A percentile compares a stretch with the other conserved stretches of the same genome.
These are phyloP conservation scores for Lepidocyrtoides sp. DNA, from an alignment of 2,888 invertebrate genomes.

Conservation along the genomic window DNA sequence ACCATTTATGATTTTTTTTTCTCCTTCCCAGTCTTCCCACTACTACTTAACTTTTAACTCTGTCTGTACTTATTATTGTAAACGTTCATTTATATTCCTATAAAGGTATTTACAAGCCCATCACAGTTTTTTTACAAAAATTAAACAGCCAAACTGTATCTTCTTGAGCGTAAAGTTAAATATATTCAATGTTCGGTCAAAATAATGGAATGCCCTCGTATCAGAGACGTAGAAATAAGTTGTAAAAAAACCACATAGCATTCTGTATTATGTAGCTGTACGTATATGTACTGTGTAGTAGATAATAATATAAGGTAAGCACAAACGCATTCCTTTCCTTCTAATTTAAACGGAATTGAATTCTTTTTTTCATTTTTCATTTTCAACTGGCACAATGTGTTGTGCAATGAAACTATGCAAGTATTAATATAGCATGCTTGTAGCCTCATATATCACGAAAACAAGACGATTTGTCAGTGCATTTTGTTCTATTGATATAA, in stretches of 20 bases:
- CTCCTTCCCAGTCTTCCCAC: conserved; percentile 57
- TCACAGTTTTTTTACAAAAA: conserved; percentile 8
- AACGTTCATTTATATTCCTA: conserved; percentile 48
- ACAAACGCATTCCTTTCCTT: conserved; percentile 44
- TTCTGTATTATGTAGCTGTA: neutral
- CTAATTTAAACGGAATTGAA: conserved; percentile 45
- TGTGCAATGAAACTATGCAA: neutral
- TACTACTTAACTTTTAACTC: neutral
- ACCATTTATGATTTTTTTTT: conserved; percentile 76
- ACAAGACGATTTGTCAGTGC: neutral
- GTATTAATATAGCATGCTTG: neutral
- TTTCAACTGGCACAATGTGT: neutral
- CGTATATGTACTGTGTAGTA: neutral
- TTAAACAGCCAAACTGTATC: neutral
- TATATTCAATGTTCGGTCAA: neutral
- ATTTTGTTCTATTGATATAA: no score
- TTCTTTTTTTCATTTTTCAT: conserved; percentile 53
- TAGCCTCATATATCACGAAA: conserved; percentile 2
- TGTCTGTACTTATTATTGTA: conserved; percentile 48
- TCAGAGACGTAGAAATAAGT: conserved; percentile 48
- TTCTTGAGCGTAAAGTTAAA: neutral
- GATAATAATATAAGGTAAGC: neutral
- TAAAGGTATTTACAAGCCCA: conserved; percentile 36
- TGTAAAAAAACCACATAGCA: conserved; percentile 28
- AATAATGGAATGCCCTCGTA: conserved; percentile 51